A percentile compares a stretch with the other conserved stretches of the same genome.
These are phyloP conservation scores for Neoseiulus cucumeris DNA, from an alignment of 1,140 invertebrate genomes.

Conservation along the genomic window DNA sequence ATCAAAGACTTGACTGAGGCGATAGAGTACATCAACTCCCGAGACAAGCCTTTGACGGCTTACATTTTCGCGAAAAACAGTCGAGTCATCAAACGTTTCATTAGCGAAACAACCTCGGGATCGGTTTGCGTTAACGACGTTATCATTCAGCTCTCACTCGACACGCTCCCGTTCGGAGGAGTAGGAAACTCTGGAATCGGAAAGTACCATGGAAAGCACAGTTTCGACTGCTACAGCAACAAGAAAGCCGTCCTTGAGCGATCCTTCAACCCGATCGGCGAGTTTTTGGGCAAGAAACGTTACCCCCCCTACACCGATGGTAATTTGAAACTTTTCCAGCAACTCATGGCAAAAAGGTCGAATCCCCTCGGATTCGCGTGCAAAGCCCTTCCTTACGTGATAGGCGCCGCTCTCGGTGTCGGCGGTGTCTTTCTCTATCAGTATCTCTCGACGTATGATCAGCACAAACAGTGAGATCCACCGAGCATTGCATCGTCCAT, in stretches of 20 bases:
- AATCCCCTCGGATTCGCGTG: not conserved
- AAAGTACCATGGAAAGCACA: conserved; percentile 69
- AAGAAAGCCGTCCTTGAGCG: not conserved
- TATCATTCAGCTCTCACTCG: conserved; percentile 15
- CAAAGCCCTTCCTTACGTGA: not conserved
- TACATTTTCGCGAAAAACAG: conserved; percentile 30
- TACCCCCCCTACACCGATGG: not conserved
- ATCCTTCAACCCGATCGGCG: not conserved
- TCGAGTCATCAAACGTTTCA: conserved; percentile 14
- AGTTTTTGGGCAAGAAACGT: not conserved
- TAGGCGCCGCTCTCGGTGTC: not conserved
- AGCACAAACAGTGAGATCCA: too few species aligned
- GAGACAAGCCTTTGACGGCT: conserved; percentile 30
- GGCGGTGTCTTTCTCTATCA: not conserved
- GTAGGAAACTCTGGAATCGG: conserved; percentile 77
- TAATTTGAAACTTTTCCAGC: not conserved
- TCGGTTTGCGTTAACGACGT: conserved; percentile 18
- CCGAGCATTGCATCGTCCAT: too few species aligned
- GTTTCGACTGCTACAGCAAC: conserved; percentile 36
- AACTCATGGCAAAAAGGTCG: not conserved
- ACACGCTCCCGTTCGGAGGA: conserved; percentile 18
- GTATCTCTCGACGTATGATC: too few species aligned
- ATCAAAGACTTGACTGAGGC: conserved; percentile 27
- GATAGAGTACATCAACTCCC: conserved; percentile 27
- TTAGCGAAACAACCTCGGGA: conserved; percentile 17